These are phyloP conservation scores for Eupithecia centaureata DNA, from an alignment of 2,888 invertebrate species.

Conservation along the genomic window DNA sequence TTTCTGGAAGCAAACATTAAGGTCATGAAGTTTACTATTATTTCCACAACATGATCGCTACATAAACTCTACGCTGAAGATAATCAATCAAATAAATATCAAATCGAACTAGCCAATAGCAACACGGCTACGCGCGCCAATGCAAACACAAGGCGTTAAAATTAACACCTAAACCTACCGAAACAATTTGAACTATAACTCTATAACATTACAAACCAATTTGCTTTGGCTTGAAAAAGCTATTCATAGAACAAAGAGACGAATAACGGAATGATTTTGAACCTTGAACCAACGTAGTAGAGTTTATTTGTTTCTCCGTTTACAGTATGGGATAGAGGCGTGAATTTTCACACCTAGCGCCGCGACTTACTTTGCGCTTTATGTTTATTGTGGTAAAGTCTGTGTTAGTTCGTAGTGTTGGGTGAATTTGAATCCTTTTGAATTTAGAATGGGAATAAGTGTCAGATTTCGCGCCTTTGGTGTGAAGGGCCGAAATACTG, in stretches of 20 bases:
- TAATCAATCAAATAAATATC: slow-evolving; percentile 46
- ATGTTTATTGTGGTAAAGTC: accelerated
- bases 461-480: slow-evolving; percentile 81
- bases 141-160: slow-evolving; percentile 74
- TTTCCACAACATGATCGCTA: neutral
- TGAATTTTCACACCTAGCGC: slow-evolving; percentile 79
- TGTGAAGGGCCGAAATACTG: slow-evolving; percentile 75
- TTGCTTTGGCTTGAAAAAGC: slow-evolving; percentile 20
- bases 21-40: neutral
- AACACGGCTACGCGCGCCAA: slow-evolving; percentile 50
- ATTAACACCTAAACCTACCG: slow-evolving; percentile 66
- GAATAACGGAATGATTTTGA: slow-evolving; percentile 44
- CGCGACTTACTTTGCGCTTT: slow-evolving; percentile 48
- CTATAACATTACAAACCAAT: slow-evolving; percentile 10
- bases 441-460: slow-evolving; percentile 58
- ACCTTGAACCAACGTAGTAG: slow-evolving; percentile 45
- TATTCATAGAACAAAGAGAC: slow-evolving; percentile 47
- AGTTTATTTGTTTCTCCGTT: slow-evolving; percentile 45
- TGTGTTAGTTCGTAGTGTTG: slow-evolving; percentile 33
- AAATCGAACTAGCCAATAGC: slow-evolving; percentile 64
- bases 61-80: slow-evolving; percentile 10
- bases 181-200: slow-evolving; percentile 38
- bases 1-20: neutral
- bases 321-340: slow-evolving; percentile 67
- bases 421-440: slow-evolving; percentile 52